Conservation (phyloP, 2,888 invertebrate species). For the Drosophila mimica region DNA sequence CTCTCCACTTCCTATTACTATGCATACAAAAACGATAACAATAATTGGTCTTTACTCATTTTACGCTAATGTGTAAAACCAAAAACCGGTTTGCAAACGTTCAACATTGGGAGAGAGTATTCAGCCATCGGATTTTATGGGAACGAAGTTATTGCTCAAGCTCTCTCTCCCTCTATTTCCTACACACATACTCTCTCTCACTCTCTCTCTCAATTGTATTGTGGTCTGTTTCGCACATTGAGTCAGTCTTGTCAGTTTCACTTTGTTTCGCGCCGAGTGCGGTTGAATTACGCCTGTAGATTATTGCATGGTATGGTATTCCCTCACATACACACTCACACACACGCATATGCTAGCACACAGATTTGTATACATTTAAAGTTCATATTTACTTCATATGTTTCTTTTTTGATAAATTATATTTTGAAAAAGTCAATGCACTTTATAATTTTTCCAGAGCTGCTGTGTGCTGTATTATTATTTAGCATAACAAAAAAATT, state of each 20-base stretch:
- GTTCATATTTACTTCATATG: constrained; percentile 18
- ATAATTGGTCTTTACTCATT: neutral
- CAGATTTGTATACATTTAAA: constrained; percentile 23
- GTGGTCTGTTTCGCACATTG: constrained; percentile 33
- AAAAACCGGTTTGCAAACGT: constrained; percentile 27
- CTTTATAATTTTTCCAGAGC: constrained; percentile 26
- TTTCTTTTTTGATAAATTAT: constrained; percentile 3
- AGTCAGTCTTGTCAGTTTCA: constrained; percentile 59
- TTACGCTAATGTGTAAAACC: neutral
- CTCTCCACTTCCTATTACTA: neutral
- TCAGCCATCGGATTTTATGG: constrained; percentile 11
- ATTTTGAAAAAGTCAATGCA: constrained; percentile 60
- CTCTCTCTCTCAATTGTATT: constrained; percentile 21
- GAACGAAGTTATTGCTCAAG: constrained; percentile 7
- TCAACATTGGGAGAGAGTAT: constrained; percentile 35
- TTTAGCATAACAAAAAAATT: constrained; percentile 16
- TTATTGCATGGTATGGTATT: constrained; percentile 39
- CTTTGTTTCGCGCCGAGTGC: constrained; percentile 68
- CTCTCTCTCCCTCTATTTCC: constrained; percentile 4
- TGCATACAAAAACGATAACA: neutral
- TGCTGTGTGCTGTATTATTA: constrained; percentile 25
- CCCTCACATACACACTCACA: constrained; percentile 13
- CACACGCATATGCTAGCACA: constrained; percentile 6
- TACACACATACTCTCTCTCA: neutral
- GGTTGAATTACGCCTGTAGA: constrained; percentile 56